Evolutionary conservation across 2,113 vertebrate species (phyloP), one percentile per base, ranked within the genome.

Genomic region (Peromyscus maniculatus): DNA sequence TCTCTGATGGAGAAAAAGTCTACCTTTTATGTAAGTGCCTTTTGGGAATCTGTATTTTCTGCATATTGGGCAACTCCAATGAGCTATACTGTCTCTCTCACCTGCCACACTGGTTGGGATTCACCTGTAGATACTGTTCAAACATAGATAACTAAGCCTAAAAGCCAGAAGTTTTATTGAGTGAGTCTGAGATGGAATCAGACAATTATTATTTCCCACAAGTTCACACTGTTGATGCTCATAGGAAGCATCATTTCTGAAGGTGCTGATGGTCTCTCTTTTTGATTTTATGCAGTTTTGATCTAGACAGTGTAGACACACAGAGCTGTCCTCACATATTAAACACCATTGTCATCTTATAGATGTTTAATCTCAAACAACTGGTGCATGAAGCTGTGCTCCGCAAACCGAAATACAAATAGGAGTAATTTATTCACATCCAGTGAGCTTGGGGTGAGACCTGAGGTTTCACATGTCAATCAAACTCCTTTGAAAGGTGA

Each of bases 201-300:
- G n/a, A 80, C 84, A 2, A 49, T 94, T 92, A 49, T 91, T 92
- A 64, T 91, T 93, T 92, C 33, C 67, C 72, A 64, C 4, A 31
- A 74, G 62, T 62, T 72, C 64, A 11, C 46, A 5, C 17, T 67
- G 15, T 9, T 84, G 43, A 9, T 19, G 5, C 6, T 84, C 3
- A 36, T 33, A 55, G 33, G 10, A 78, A 39, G 46, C 43, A 59
- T 1, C 21, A 75, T 3, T 59, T 87, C 69, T 82, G 15, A 82
- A 74, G 43, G 28, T 92, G 62, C 46, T 52, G 67, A 95, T 83
- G 79, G 22, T 21, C 15, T 28, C 17, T 7, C 7, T 17, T 87
- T 91, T 93, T 59, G 5, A 77, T 52, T 43, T 66, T 28, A 52
- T 55, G 3, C 10, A 43, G 12, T 82, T 89, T 89, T 31, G 0